These are phyloP conservation scores for Pseudonaja textilis DNA, from an alignment of 2,113 vertebrate genomes.

Conservation along the genomic window DNA sequence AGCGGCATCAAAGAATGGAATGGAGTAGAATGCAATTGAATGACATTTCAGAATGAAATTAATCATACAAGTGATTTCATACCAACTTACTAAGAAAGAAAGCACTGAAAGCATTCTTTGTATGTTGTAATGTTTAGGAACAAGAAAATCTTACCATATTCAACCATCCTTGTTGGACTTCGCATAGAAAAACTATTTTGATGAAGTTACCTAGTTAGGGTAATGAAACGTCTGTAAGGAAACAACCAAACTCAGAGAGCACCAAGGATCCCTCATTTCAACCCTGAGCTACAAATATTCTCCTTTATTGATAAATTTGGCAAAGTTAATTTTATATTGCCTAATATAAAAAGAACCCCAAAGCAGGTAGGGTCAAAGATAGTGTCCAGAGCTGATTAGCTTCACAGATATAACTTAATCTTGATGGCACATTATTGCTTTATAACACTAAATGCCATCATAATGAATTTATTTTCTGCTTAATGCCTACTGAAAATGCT, in stretches of 20 bases:
- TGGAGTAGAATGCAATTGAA: background rate
- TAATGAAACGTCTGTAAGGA: no score
- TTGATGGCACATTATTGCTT: background rate
- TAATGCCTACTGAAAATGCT: background rate
- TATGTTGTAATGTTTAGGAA: background rate
- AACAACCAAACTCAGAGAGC: no score
- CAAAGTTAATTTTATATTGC: background rate
- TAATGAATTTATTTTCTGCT: background rate
- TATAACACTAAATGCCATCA: background rate
- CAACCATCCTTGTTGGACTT: background rate
- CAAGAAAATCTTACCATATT: background rate
- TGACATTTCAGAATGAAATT: background rate
- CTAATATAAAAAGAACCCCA: background rate
- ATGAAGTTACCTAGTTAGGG: no score
- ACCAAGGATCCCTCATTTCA: no score
- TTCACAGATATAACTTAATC: background rate
- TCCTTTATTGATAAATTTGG: background rate
- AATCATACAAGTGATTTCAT: background rate
- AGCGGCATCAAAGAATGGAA: background rate
- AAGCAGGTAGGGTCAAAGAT: background rate
- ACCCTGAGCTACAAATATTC: no score
- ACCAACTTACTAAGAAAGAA: background rate
- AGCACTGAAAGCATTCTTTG: background rate
- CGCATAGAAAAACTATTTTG: background rate
- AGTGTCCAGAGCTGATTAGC: background rate